Conservation (phyloP, 2,888 invertebrate species). For the Epinotia nisella region DNA sequence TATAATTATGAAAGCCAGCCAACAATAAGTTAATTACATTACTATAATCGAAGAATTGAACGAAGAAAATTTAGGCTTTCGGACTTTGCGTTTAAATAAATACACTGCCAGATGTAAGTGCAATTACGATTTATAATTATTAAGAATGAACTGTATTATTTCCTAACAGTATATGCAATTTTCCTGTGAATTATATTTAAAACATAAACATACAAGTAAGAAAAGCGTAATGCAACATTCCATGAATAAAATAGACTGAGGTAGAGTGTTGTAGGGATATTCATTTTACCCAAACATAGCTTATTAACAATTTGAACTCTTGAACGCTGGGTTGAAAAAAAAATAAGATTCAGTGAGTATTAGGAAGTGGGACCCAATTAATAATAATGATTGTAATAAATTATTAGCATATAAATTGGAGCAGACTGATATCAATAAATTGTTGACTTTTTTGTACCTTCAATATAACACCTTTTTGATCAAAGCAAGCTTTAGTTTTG, state of each 20-base stretch:
- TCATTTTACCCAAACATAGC: conserved; percentile 50
- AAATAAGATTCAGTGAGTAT: conserved; percentile 62
- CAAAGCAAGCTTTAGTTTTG: conserved; percentile 38
- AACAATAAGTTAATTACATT: not conserved
- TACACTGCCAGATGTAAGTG: conserved; percentile 28
- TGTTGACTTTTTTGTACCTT: conserved; percentile 52
- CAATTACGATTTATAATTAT: conserved; percentile 21
- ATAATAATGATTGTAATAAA: conserved; percentile 58
- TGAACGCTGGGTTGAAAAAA: conserved; percentile 48
- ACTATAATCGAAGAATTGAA: not conserved
- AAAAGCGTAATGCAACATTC: conserved; percentile 60
- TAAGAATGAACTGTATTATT: conserved; percentile 20
- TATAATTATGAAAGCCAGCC: conserved; percentile 14
- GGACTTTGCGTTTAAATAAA: conserved; percentile 2
- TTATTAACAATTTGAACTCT: conserved; percentile 43
- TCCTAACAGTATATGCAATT: conserved; percentile 20
- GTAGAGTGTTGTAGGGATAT: conserved; percentile 59
- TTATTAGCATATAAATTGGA: conserved; percentile 68
- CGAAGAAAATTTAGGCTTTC: not conserved
- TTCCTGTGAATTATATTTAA: not conserved
- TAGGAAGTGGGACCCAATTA: conserved; percentile 74
- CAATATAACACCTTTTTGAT: conserved; percentile 32
- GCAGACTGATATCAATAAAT: conserved; percentile 74
- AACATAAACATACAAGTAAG: not conserved
- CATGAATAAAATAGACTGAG: conserved; percentile 70